Base-by-base conservation (phyloP, 2,113 vertebrate genomes). In the Heterotilapia buettikoferi region DNA sequence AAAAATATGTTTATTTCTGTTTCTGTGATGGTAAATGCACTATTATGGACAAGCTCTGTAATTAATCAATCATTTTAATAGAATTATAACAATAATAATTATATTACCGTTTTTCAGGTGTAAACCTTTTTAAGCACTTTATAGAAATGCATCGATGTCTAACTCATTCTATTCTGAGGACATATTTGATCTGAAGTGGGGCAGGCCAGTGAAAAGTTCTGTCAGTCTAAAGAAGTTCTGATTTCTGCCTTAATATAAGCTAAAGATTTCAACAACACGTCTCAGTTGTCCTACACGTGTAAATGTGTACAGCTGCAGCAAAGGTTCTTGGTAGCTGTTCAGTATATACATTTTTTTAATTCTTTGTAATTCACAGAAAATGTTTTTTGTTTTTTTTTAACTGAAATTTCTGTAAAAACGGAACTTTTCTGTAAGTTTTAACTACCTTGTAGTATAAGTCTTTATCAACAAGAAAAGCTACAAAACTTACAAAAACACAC, bases 1-100 rank as follows among this genome's bases (percentile, higher is more conserved):
- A 61, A 33, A 61, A 61, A 33, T 31, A 0, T 18, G 0, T 2
- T 59, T 31, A 0, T 3, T 59, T 6, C 57, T 59, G 56, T 59
- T 59, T 59, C 56, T 59, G 54, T 14, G 0, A 57, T 57, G 57
- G 57, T 59, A 31, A 59, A 59, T 2, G 26, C 57, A 59, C 57
- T 0, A 18, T 31, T 59, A 59, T 31, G 56, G 56, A 9, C 56
- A 6, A 31, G 56, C 56, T 59, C 26, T 59, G 14, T 59, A 59
- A 5, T 52, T 19, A 52, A 59, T 31, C 1, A 57, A 9, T 18
- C 5, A 6, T 59, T 59, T 59, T 59, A 59, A 31, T 59, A 59
- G 26, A 59, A 59, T 59, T 59, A 16, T 59, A 59, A 18, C 56
- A 59, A 59, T 59, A 59, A 59, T 59, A 31, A 31, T 31, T 3